phyloP scores from a whole-genome alignment of 2,888 invertebrate genomes.

The Polymixis lichenea region DNA sequence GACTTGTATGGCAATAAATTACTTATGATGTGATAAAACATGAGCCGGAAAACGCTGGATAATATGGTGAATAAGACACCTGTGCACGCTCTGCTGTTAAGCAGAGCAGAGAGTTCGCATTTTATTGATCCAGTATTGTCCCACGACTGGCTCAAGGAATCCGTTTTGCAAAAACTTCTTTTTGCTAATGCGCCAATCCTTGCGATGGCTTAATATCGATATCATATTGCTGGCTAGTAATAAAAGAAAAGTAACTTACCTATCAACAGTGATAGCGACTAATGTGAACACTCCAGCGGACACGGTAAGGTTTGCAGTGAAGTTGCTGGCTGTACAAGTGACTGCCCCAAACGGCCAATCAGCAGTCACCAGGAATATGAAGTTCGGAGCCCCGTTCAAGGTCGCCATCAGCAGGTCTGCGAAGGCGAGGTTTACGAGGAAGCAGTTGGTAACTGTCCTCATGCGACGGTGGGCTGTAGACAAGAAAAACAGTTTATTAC shows the following conservation, averaged over 20 bases:
- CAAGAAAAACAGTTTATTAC: not conserved
- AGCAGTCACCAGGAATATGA: conserved; percentile 95
- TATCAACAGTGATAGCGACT: conserved; percentile 97
- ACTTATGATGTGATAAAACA: not conserved
- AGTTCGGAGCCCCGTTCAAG: conserved; percentile 96
- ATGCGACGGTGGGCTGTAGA: conserved; percentile 94
- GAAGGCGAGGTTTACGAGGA: conserved; percentile 96
- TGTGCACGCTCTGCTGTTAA: too few species aligned
- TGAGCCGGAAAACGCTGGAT: not conserved
- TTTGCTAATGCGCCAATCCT: not conserved
- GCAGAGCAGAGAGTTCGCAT: too few species aligned
- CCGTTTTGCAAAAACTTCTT: not conserved
- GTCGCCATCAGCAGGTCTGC: conserved; percentile 96
- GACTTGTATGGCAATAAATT: not conserved
- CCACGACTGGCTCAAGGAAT: too few species aligned
- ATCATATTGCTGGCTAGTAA: too few species aligned
- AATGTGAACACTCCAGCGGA: conserved; percentile 97
- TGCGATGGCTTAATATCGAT: not conserved
- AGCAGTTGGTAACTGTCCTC: conserved; percentile 97
- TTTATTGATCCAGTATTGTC: not conserved
- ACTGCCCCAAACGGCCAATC: conserved; percentile 96
- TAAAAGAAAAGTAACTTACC: conserved; percentile 90
- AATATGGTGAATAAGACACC: too few species aligned
- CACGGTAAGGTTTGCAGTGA: conserved; percentile 97
- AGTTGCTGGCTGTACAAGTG: conserved; percentile 97